Base-by-base conservation (phyloP, 2,888 invertebrate species). In the Macrophya annulata region DNA sequence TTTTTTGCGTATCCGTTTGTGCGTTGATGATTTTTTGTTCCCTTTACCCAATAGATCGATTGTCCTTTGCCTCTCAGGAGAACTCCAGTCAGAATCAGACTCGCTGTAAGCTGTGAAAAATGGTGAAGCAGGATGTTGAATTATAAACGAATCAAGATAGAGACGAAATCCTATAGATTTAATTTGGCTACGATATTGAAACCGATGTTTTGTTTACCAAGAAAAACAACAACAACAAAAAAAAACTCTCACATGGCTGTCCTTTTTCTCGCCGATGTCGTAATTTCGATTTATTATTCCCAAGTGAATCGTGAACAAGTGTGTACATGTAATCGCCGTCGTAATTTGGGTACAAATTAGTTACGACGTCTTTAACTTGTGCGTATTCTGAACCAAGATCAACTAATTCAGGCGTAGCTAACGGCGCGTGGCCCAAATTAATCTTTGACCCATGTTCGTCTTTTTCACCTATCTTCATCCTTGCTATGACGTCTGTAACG, bases 21-120 rank as follows among this genome's bases (percentile, higher is more conserved):
- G 96, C 25, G 96, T 95, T 76, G 96, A 95, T 9, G 96, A 94
- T 92, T 96, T 96, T 88, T 96, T 95, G 90, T 95, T 96, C 87
- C 95, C 96, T 93, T 96, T 96, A 83, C 95, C 95, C 90, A 95
- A 94, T 45, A 95, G 94, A 89, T 96, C 96, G 88, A 95, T 95
- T 37, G 95, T 95, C 86, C 95, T 94, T 88, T 96, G 95, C 87
- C 96, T 94, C 89, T 96, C 96, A 88, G 95, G 93, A 87, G 97
- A 97, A 89, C 97, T 97, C 92, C 96, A 97, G 88, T 98, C 98
- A 89, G 98, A 98, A 93, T 98, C 98, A 8, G 98, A 98, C 93
- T 98, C 98, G 85, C 97, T 97, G 93, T 97, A 97, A 85, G 97
- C 97, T 96, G 93, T 48, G 92, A 92, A 74, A 86, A 86, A 86